Conservation (phyloP, 2,888 invertebrate genomes). For the Colletes collaris region DNA sequence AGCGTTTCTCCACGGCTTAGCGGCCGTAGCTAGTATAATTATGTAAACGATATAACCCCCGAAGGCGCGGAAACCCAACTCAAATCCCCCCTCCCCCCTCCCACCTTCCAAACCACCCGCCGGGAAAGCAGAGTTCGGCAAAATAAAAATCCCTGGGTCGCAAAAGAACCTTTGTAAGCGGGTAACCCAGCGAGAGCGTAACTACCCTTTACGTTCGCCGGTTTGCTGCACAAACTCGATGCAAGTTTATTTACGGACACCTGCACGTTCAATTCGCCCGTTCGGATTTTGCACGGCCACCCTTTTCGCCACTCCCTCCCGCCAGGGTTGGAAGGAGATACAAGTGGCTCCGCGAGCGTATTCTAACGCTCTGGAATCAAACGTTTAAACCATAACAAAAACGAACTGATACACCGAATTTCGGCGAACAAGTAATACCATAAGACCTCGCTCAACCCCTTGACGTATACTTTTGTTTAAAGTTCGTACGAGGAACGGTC, state of each 20-base stretch:
- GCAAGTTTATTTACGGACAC: slow-evolving; percentile 76
- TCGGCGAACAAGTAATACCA: too few species aligned
- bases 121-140: slow-evolving; percentile 42
- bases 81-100: too few species aligned
- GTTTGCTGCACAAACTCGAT: slow-evolving; percentile 72
- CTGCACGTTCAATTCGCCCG: slow-evolving; percentile 67
- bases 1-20: background rate
- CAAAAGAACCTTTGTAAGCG: slow-evolving; percentile 61
- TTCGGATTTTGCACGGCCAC: slow-evolving; percentile 63
- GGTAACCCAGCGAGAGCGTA: slow-evolving; percentile 67
- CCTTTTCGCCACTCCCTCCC: background rate
- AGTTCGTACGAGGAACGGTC: too few species aligned
- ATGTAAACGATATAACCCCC: slow-evolving; percentile 57
- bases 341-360: too few species aligned
- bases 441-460: too few species aligned
- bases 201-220: slow-evolving; percentile 73
- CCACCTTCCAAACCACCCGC: background rate
- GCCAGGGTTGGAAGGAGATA: background rate
- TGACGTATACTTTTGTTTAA: too few species aligned
- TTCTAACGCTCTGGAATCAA: too few species aligned
- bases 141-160: slow-evolving; percentile 59
- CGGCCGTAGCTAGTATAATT: slow-evolving; percentile 43
- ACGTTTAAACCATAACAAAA: too few species aligned
- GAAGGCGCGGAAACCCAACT: background rate
- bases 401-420: too few species aligned